A percentile compares a stretch with the other conserved stretches of the same genome.
phyloP scores from a whole-genome alignment of 2,113 vertebrate species.

The Mellivora capensis region DNA sequence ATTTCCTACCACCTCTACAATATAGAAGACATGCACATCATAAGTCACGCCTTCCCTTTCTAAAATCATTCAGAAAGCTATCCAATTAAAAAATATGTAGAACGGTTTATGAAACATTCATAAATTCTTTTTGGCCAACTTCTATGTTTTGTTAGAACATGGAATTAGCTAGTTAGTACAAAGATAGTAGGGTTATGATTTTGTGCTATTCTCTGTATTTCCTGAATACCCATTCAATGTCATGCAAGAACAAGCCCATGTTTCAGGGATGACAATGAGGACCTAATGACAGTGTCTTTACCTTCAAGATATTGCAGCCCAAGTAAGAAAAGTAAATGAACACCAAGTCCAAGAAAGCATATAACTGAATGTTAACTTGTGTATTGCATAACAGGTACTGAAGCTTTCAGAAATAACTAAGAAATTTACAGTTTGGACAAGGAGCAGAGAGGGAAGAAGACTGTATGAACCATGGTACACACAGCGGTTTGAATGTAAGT shows the following conservation, averaged over 20 bases:
- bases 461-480: fast-evolving
- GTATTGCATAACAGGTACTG: neutral
- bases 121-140: neutral
- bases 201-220: neutral
- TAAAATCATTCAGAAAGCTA: neutral
- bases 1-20: neutral
- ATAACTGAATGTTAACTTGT: neutral
- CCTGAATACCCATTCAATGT: neutral
- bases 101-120: neutral
- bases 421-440: neutral
- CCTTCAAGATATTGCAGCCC: neutral
- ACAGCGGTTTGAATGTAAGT: neutral
- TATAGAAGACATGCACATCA: neutral
- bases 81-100: neutral
- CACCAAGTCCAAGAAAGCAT: neutral
- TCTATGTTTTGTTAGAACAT: neutral
- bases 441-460: neutral
- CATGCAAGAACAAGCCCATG: neutral
- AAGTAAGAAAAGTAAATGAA: neutral
- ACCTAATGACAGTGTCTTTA: neutral
- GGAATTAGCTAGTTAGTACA: neutral
- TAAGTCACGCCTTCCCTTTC: neutral
- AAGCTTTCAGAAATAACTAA: neutral
- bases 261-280: neutral
- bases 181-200: neutral